A percentile compares a stretch with the other conserved stretches of the same genome.
phyloP scores from a whole-genome alignment of 2,888 invertebrate genomes.

The Rutpela maculata region DNA sequence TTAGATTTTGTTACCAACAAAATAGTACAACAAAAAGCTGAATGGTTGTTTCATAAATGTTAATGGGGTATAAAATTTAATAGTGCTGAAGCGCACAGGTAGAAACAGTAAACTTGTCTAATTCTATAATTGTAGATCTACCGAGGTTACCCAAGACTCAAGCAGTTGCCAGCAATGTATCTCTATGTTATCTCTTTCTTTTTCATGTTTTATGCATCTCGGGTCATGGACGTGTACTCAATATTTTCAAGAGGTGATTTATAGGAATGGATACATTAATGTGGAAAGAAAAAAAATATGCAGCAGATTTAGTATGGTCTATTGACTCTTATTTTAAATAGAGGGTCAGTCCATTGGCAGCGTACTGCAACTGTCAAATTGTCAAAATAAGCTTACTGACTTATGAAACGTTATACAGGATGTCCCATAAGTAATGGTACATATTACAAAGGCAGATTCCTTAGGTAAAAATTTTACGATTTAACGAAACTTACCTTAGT shows the following conservation, averaged over 20 bases:
- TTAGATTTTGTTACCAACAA: background rate
- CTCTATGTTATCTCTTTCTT: slow-evolving; percentile 17
- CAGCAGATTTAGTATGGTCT: too few species aligned
- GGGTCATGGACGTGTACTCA: background rate
- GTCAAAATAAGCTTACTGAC: too few species aligned
- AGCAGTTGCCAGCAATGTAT: slow-evolving; percentile 45
- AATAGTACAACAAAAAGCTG: background rate
- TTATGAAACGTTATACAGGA: too few species aligned
- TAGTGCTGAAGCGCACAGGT: slow-evolving; percentile 29
- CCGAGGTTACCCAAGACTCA: slow-evolving; percentile 15
- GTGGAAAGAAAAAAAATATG: too few species aligned
- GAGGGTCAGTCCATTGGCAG: too few species aligned
- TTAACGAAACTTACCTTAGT: too few species aligned
- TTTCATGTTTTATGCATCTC: slow-evolving; percentile 5
- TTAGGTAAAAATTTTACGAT: too few species aligned
- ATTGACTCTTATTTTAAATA: too few species aligned
- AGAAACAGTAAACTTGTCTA: slow-evolving; percentile 40
- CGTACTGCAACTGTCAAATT: too few species aligned
- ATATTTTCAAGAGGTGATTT: background rate
- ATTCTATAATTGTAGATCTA: slow-evolving; percentile 37
- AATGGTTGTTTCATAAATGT: slow-evolving; percentile 22
- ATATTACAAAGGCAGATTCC: too few species aligned
- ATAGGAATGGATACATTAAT: too few species aligned
- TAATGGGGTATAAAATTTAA: slow-evolving; percentile 13
- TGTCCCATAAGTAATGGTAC: too few species aligned